A percentile compares a stretch with the other conserved stretches of the same genome.
Conservation (phyloP, 1,140 invertebrate genomes). For the Drosophila melanica region DNA sequence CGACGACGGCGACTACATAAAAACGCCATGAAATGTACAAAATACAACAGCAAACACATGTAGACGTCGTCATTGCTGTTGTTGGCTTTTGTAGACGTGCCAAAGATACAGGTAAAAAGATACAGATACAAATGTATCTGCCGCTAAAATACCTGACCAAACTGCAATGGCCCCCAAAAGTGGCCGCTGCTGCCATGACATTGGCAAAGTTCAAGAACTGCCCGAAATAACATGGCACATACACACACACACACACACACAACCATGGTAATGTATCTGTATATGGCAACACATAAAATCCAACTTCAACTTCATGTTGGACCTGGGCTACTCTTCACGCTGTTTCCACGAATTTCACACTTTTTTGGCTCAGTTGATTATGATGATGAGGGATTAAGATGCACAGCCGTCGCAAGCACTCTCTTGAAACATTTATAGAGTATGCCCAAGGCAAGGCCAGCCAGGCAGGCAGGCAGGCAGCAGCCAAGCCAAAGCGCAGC, state of each 20-base stretch:
- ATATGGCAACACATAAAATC: constrained; percentile 12
- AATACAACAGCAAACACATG: constrained; percentile 74
- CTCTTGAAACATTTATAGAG: constrained; percentile 38
- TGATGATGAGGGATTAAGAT: constrained; percentile 77
- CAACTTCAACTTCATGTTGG: not conserved
- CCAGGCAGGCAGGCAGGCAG: too few relatives aligned
- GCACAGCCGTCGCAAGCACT: constrained; percentile 19
- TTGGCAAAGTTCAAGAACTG: constrained; percentile 64
- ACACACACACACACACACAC: constrained; percentile 24
- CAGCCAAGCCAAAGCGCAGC: constrained; percentile 8
- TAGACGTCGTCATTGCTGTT: constrained; percentile 60
- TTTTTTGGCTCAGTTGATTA: constrained; percentile 58
- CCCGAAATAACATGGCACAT: constrained; percentile 38
- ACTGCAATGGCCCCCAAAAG: constrained; percentile 68
- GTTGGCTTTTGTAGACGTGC: constrained; percentile 57
- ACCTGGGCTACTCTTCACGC: constrained; percentile 38
- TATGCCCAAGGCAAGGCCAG: constrained; percentile 15
- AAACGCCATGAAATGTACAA: constrained; percentile 67
- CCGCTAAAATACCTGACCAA: constrained; percentile 46
- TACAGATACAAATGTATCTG: constrained; percentile 74
- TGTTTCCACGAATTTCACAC: constrained; percentile 75
- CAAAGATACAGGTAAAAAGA: constrained; percentile 80
- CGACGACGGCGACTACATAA: constrained; percentile 53
- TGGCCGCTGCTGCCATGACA: constrained; percentile 50
- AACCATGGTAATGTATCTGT: constrained; percentile 22